Evolutionary conservation across 1,140 invertebrate species (phyloP), one percentile per base, ranked within the genome.

Genomic region (Eueides isabella): DNA sequence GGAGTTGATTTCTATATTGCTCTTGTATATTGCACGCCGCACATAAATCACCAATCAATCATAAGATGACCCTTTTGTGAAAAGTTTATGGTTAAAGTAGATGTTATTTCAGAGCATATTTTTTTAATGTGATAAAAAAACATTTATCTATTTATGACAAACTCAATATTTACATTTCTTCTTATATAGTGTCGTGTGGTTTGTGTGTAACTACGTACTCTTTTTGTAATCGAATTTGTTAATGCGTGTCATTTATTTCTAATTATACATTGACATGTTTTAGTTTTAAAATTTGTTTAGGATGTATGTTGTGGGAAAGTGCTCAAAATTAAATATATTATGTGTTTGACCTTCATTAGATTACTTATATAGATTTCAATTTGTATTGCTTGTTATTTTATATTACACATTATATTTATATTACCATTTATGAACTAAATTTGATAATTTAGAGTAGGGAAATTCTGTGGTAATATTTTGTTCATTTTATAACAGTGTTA

Each of bases 1-100:
- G 82, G 87, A 92, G 90, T 88, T 79, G 67, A 83, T 55, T 55
- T 55, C 26, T 55, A 26, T 75, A 85, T 86, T 76, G 66, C 83
- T 75, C 78, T 55, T 76, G 29, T 78, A 73, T 75, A 83, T 71
- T 82, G 82, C 86, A 90, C 85, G 84, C 84, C 84, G 80, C 79
- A 86, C 76, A 73, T 74, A 75, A 80, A 83, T 65, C 71, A 76
- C 74, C 68, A 55, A 55, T 55, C 48, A 55, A 55, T 55, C 48
- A 80, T 80, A 79, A 62, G 67, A 82, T 82, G 84, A 81, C 80
- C 80, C 80, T 79, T 80, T 78, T 76, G 71, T 80, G 77, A 82
- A 81, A 79, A 55, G 48, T 14, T 26, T 26, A 9, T 55, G 48
- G 48, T 55, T 55, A 55, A 55, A 55, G 19, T 26, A 55, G 23